These are phyloP conservation scores for Macquaria ambigua DNA, from an alignment of 2,113 vertebrate genomes.

Conservation along the genomic window DNA sequence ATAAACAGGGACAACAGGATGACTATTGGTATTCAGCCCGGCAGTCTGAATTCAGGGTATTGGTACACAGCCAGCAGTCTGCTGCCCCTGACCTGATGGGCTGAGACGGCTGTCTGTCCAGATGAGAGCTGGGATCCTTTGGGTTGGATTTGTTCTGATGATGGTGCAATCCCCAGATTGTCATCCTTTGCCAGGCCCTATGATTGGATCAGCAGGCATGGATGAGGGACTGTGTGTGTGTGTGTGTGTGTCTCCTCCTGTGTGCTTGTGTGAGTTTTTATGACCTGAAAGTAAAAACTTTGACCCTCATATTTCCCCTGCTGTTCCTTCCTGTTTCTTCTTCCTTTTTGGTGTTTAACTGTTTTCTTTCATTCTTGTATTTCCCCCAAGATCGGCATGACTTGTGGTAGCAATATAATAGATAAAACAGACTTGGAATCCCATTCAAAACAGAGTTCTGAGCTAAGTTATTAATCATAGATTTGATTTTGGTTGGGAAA, in stretches of 20 bases:
- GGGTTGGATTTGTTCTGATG: conserved; percentile 59
- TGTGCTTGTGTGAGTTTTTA: neutral
- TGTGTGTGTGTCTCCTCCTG: neutral
- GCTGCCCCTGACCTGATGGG: conserved; percentile 56
- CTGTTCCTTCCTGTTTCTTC: conserved; percentile 2
- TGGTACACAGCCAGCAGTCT: conserved; percentile 22
- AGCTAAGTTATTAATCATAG: neutral
- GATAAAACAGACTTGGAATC: neutral
- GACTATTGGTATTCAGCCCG: conserved; percentile 46
- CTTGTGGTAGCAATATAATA: neutral
- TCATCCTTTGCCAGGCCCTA: conserved; percentile 29
- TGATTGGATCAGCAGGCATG: conserved; percentile 45
- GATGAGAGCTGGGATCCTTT: conserved; percentile 53
- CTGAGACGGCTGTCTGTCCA: conserved; percentile 56
- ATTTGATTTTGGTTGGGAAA: neutral
- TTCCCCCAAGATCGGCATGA: neutral
- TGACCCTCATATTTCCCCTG: conserved; percentile 20
- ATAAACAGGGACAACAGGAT: conserved; percentile 3
- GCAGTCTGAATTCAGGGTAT: conserved; percentile 27
- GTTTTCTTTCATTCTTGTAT: neutral
- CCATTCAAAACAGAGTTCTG: neutral
- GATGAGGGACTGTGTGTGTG: conserved; percentile 1
- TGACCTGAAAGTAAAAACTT: conserved; percentile 39
- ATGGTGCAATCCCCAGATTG: conserved; percentile 50
- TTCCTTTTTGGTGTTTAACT: conserved; percentile 4